phyloP scores from a whole-genome alignment of 2,888 invertebrate genomes.

The Noctua janthe region DNA sequence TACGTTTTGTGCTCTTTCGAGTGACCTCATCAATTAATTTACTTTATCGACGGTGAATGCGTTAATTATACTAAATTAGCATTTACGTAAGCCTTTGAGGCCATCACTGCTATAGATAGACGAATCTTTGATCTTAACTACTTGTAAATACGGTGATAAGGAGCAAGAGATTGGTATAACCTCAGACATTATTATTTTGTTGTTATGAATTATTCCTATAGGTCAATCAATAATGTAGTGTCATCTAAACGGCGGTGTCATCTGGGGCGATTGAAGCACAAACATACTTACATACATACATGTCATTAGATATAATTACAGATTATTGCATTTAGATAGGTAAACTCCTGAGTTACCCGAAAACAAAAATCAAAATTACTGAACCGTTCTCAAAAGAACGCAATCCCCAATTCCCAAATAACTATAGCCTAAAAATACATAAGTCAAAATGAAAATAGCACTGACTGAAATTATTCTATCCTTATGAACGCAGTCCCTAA shows the following conservation, averaged over 20 bases:
- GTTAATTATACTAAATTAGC: conserved; percentile 80
- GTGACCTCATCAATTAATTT: conserved; percentile 86
- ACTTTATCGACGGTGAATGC: conserved; percentile 80
- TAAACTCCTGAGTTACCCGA: not conserved
- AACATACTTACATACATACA: not conserved
- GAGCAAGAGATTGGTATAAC: conserved; percentile 7
- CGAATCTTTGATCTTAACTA: conserved; percentile 27
- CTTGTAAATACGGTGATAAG: conserved; percentile 35
- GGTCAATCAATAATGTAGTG: not conserved
- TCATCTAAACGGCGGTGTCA: not conserved
- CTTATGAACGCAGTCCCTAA: not conserved
- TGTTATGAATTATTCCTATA: not conserved
- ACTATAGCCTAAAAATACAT: not conserved
- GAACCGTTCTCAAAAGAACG: not conserved
- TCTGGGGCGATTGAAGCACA: not conserved
- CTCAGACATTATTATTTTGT: conserved; percentile 19
- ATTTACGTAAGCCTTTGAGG: conserved; percentile 67
- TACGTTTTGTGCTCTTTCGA: conserved; percentile 77
- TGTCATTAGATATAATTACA: not conserved
- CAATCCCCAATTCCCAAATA: not conserved
- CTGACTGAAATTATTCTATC: not conserved
- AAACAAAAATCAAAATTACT: not conserved
- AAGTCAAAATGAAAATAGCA: not conserved
- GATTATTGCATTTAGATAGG: not conserved
- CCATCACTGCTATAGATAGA: conserved; percentile 50